Evolutionary conservation across 2,113 vertebrate genomes (phyloP).

Genomic region (Neogobius melanostomus): DNA sequence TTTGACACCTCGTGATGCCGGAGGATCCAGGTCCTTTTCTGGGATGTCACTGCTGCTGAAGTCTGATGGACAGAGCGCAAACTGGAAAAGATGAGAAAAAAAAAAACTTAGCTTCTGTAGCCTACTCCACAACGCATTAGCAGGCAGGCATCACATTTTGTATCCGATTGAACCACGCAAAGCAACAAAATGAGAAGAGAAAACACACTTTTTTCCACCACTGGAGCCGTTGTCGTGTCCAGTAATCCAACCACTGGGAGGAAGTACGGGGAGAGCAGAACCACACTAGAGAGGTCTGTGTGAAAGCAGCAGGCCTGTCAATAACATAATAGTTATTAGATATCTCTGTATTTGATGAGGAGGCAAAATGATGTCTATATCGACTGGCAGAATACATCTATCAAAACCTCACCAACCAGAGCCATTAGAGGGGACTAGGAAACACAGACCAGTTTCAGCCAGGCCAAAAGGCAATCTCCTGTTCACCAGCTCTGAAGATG

Average conservation of each 20-base stretch:
- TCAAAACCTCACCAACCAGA: conserved; percentile 69
- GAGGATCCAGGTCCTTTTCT: conserved; percentile 62
- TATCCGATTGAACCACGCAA: background rate
- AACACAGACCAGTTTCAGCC: conserved; percentile 87
- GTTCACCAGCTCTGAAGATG: conserved; percentile 84
- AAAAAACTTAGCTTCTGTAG: background rate
- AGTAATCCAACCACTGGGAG: conserved; percentile 95
- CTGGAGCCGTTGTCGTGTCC: conserved; percentile 88
- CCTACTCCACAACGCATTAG: background rate
- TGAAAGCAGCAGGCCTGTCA: conserved; percentile 84
- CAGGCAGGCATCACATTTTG: background rate
- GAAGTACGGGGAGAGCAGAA: conserved; percentile 90
- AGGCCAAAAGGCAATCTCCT: conserved; percentile 88
- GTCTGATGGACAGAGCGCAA: conserved; percentile 85
- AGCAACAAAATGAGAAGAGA: background rate
- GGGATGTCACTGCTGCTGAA: conserved; percentile 84
- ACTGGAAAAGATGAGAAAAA: conserved; percentile 72
- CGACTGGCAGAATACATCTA: background rate
- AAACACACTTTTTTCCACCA: conserved; percentile 95
- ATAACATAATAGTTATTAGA: conserved; percentile 8
- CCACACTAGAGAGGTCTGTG: conserved; percentile 86
- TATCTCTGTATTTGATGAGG: background rate
- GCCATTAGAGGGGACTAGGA: conserved; percentile 68
- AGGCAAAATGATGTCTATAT: background rate
- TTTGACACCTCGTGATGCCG: conserved; percentile 76